Evolutionary conservation across 2,888 invertebrate genomes (phyloP).

Genomic region (Eristalis arbustorum): DNA sequence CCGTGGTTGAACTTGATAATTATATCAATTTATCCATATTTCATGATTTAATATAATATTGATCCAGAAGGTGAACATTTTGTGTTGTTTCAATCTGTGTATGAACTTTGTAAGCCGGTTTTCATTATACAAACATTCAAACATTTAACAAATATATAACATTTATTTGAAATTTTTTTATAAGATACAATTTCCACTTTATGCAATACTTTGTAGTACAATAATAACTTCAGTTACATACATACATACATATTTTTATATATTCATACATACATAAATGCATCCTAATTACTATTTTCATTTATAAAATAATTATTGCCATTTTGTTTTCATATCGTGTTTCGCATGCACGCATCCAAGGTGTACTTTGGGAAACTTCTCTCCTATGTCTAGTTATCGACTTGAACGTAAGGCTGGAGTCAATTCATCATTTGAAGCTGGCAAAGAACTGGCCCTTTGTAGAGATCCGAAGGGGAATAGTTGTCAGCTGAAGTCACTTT

Average conservation of each 20-base stretch:
- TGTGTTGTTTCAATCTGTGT: not conserved
- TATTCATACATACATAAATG: slow-evolving; percentile 24
- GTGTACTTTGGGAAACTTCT: not conserved
- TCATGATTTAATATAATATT: not conserved
- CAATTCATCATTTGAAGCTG: slow-evolving; percentile 55
- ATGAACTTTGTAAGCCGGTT: not conserved
- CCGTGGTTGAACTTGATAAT: too few species aligned
- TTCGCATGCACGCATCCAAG: not conserved
- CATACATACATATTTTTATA: not conserved
- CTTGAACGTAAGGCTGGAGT: slow-evolving; percentile 28
- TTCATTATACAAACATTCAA: slow-evolving; percentile 1
- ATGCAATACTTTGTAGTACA: slow-evolving; percentile 14
- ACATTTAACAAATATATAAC: slow-evolving; percentile 55
- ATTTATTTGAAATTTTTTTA: slow-evolving; percentile 58
- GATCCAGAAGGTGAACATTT: too few species aligned
- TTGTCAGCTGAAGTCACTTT: slow-evolving; percentile 79
- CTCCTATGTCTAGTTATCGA: slow-evolving; percentile 6
- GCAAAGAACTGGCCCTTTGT: slow-evolving; percentile 75
- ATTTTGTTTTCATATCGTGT: slow-evolving; percentile 37
- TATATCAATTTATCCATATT: not conserved
- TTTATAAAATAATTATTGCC: slow-evolving; percentile 66
- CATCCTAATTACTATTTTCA: slow-evolving; percentile 8
- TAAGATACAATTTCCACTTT: slow-evolving; percentile 39
- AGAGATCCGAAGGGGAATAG: slow-evolving; percentile 74
- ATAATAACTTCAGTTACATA: slow-evolving; percentile 10